phyloP scores from a whole-genome alignment of 2,113 vertebrate genomes.

The Otocyon megalotis region DNA sequence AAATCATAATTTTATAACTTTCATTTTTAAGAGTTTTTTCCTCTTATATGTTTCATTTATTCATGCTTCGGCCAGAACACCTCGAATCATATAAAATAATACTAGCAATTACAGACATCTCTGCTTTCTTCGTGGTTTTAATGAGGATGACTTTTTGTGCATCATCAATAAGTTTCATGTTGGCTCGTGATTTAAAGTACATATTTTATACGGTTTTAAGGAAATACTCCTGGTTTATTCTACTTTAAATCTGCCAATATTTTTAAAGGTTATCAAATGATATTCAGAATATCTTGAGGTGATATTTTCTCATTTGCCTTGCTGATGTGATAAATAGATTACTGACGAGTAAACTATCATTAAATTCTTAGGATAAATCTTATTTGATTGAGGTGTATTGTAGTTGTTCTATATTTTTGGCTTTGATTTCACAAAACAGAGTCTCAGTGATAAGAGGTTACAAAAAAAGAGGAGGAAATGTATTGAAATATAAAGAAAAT shows the following conservation, averaged over 20 bases:
- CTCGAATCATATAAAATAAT: background rate
- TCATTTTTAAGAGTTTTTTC: background rate
- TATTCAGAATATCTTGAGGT: background rate
- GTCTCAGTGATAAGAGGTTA: background rate
- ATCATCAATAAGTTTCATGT: background rate
- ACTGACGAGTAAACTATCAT: background rate
- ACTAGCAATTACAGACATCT: background rate
- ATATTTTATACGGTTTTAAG: background rate
- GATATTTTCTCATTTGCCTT: conserved; percentile 10
- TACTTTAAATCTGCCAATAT: background rate
- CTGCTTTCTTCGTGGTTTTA: conserved; percentile 20
- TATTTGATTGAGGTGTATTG: background rate
- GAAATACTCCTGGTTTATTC: background rate
- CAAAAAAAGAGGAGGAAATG: background rate
- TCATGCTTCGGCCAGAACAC: background rate
- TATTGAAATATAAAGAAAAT: background rate
- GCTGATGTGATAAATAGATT: background rate
- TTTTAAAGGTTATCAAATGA: background rate
- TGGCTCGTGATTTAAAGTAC: background rate
- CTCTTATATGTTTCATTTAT: background rate
- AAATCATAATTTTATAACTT: conserved; percentile 2
- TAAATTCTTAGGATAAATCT: background rate
- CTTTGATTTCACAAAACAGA: background rate
- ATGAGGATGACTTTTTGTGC: background rate
- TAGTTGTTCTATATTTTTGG: background rate